A percentile compares a stretch with the other conserved stretches of the same genome.
phyloP scores from a whole-genome alignment of 1,140 invertebrate genomes.

The Orchestia grillus region DNA sequence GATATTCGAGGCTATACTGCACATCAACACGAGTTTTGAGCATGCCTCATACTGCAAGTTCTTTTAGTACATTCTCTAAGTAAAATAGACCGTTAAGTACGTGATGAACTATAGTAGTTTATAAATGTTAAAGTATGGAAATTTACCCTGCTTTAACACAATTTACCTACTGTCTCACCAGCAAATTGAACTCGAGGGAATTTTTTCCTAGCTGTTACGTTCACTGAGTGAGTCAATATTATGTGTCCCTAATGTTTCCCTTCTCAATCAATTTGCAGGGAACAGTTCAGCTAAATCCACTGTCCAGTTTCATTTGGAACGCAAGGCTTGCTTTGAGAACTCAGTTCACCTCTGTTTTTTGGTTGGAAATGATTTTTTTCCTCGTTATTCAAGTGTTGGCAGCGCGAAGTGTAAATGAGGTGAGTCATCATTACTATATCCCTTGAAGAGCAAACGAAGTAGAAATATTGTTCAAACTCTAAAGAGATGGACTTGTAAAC shows the following conservation, averaged over 20 bases:
- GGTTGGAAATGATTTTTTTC: background rate
- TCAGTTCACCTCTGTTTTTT: background rate
- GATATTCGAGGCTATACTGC: too few species aligned
- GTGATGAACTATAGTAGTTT: too few species aligned
- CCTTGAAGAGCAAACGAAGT: background rate
- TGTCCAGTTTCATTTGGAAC: background rate
- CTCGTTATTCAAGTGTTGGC: background rate
- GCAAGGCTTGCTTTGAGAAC: background rate
- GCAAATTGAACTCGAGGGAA: background rate
- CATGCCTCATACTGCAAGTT: too few species aligned
- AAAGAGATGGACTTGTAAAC: background rate
- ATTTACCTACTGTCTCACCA: background rate
- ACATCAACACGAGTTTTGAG: too few species aligned
- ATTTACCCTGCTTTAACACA: background rate
- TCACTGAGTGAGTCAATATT: background rate
- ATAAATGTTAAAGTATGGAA: too few species aligned
- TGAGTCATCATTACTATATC: background rate
- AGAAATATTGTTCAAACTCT: background rate
- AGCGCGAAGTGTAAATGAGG: background rate
- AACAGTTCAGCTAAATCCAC: background rate
- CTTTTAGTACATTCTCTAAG: too few species aligned
- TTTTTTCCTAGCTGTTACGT: background rate
- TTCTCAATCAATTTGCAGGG: background rate
- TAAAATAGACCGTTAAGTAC: too few species aligned
- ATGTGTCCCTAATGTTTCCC: background rate